Conservation (phyloP, 2,113 vertebrate species). For the Rhabdomys dilectus region DNA sequence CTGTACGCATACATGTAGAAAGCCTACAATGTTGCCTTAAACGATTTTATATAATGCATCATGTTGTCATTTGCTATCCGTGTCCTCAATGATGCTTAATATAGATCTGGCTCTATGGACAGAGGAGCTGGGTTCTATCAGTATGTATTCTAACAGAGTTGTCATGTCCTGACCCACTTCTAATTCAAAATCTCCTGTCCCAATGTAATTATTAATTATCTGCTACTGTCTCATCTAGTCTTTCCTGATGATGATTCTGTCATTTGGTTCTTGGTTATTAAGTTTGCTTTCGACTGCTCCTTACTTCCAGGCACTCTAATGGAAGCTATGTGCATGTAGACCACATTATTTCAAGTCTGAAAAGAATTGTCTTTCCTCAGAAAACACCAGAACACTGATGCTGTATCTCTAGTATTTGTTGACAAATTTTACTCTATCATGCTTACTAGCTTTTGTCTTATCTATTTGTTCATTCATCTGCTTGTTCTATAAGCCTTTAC, state of each 20-base stretch:
- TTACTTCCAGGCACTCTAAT: neutral
- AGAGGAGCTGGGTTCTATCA: neutral
- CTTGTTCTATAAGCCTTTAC: conserved; percentile 19
- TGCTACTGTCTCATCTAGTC: neutral
- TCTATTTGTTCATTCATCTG: conserved; percentile 39
- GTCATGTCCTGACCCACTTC: neutral
- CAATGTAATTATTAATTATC: conserved; percentile 18
- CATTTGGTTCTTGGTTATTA: neutral
- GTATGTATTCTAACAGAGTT: conserved; percentile 4
- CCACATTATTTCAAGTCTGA: neutral
- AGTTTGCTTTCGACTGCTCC: neutral
- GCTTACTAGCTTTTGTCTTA: neutral
- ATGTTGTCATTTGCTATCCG: neutral
- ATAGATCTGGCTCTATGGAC: neutral
- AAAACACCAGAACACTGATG: conserved; percentile 12
- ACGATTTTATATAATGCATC: neutral
- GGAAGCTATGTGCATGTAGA: neutral
- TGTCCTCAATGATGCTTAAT: neutral
- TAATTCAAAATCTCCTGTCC: conserved; percentile 3
- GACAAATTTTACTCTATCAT: conserved; percentile 10
- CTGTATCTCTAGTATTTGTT: neutral
- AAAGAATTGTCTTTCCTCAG: conserved; percentile 43
- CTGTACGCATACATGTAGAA: neutral
- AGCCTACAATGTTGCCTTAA: neutral
- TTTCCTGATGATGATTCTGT: conserved; percentile 25